Evolutionary conservation across 2,888 invertebrate genomes (phyloP), one percentile per base, ranked within the genome.

Genomic region (Junonia oenone): DNA sequence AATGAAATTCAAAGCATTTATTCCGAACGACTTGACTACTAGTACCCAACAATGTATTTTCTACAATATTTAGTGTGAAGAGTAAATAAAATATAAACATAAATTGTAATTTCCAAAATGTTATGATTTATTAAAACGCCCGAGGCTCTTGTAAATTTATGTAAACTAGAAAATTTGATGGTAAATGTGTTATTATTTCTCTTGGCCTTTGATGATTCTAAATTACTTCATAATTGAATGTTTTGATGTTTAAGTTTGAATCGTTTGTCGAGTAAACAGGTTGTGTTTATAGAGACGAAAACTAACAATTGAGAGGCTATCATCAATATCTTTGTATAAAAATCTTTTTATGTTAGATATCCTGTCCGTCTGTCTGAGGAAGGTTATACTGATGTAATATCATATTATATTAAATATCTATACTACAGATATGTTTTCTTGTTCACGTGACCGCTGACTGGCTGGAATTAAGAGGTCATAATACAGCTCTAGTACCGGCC

Each of bases 141-240:
- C 15, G 40, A 40, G 8, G 29, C n/a, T 11, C 17, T 40, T 38
- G 35, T 29, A n/a, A 45, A 51, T 51, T 51, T 45, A n/a, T 29
- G 31, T 33, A 22, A 45, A 35, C 31, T 26, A 51, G 33, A 22
- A n/a, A 29, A 51, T 45, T 43, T 19, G 22, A 11, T 22, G 29
- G 29, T 9, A 27, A 40, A 14, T 40, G 29, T 37, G 13, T 40
- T 40, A 50, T 38, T 17, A 50, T 50, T 50, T 29, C 26, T 13
- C 13, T 15, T 40, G 17, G 22, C 29, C 50, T 40, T 50, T 50
- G 40, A 40, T 29, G 29, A 40, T 27, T 50, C 29, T 40, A 40
- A 50, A 40, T 50, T 50, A 50, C 17, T 29, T 27, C 6, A 29
- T 50, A 50, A 40, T 49, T 43, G 13, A 22, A 13, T 43, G 27